These are phyloP conservation scores for Hoplostethus mediterraneus DNA, from an alignment of 2,797 vertebrate genomes.

Conservation along the genomic window DNA sequence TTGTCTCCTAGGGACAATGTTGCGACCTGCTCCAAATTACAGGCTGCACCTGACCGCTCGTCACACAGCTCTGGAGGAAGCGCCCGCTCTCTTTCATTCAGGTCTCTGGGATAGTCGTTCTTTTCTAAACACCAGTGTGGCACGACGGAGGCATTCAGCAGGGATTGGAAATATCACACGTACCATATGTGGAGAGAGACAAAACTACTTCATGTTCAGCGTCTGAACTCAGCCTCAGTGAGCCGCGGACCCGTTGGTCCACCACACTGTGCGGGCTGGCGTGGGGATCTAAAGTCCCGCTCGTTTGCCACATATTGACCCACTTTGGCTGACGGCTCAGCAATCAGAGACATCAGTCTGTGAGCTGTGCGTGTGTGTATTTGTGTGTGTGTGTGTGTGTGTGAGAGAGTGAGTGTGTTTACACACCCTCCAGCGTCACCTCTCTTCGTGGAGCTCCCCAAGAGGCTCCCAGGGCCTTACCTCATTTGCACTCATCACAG, in stretches of 20 bases:
- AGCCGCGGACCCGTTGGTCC: conserved; percentile 53
- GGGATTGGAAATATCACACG: conserved; percentile 30
- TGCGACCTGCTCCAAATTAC: conserved; percentile 37
- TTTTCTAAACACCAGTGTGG: conserved; percentile 21
- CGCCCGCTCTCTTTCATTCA: conserved; percentile 29
- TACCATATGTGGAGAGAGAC: conserved; percentile 1
- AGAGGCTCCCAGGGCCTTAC: conserved; percentile 74
- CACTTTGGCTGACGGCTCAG: conserved; percentile 76
- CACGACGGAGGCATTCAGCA: conserved; percentile 30
- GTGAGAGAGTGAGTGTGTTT: conserved; percentile 46
- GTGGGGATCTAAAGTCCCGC: conserved; percentile 64
- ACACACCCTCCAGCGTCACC: conserved; percentile 61
- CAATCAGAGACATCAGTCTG: conserved; percentile 71
- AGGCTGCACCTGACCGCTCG: conserved; percentile 40
- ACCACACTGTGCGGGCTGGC: conserved; percentile 55
- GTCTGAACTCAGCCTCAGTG: conserved; percentile 37
- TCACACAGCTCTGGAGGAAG: conserved; percentile 28
- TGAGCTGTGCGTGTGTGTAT: conserved; percentile 12
- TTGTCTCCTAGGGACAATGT: conserved; percentile 28
- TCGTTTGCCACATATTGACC: conserved; percentile 79
- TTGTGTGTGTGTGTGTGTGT: too few species aligned
- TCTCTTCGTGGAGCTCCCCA: conserved; percentile 60
- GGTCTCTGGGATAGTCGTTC: conserved; percentile 1
- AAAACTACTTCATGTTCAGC: conserved; percentile 29
- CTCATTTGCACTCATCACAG: conserved; percentile 85